Evolutionary conservation across 2,113 vertebrate genomes (phyloP), one percentile per base, ranked within the genome.

Genomic region (Malurus cyaneus): DNA sequence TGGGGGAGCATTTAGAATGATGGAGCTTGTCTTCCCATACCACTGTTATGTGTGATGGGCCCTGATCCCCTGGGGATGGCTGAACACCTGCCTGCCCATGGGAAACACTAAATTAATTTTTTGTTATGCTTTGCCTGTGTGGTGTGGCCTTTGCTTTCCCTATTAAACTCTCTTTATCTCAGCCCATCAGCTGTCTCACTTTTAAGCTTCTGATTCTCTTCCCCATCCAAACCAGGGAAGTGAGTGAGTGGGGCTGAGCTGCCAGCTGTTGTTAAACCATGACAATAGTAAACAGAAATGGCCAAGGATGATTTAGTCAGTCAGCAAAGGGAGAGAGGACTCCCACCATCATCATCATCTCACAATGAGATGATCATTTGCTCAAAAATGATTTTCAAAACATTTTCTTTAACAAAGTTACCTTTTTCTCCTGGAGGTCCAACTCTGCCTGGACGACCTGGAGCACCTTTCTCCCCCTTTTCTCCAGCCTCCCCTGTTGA

Each of bases 341-440:
- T 8, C 15, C 5, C 24, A 31, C 42, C 53, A 50, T 36, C 52
- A 41, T 36, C 52, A 41, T 6, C 6, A 3, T 11, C 23, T 61
- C 41, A 59, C 16, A 62, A 34, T 36, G 36, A 36, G 36, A 36
- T 36, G 36, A 36, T 29, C 5, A 44, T 66, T 87, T 71, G 44
- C 20, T 85, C 24, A 87, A 32, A 13, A 92, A 86, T 24, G 0
- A 69, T 29, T 71, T 65, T 53, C 34, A 76, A 83, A 76, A 59
- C 5, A 15, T 9, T 18, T 47, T 39, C 28, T 78, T 81, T 62
- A 92, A 56, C 9, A 65, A 80, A 62, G 25, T 81, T 97, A 99
- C 99, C 99, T 96, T 97, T 98, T 92, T 99, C 98, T 98, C 99
- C 99, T 8, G 98, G 97, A 57, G 99, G 99, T 32, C 99, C 99